These are phyloP conservation scores for Falco cherrug DNA, from an alignment of 2,797 vertebrate species.

Conservation along the genomic window DNA sequence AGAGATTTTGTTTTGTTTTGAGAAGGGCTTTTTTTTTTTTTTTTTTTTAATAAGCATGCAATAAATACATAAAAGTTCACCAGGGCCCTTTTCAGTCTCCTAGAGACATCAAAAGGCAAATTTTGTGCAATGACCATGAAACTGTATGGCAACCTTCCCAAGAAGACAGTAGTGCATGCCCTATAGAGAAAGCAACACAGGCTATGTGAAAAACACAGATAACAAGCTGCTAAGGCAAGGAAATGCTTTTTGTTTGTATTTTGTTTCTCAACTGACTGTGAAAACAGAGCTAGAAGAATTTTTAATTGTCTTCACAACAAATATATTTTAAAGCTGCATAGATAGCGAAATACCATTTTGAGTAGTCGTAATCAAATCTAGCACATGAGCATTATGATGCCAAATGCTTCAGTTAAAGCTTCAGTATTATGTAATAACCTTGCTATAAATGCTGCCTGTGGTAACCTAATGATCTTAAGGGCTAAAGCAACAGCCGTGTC, in stretches of 20 bases:
- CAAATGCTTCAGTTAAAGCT: not conserved
- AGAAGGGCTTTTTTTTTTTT: not conserved
- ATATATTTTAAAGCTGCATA: not conserved
- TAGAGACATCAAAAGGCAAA: too few species aligned
- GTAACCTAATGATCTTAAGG: not conserved
- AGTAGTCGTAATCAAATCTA: not conserved
- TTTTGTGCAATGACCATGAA: not conserved
- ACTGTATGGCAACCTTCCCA: not conserved
- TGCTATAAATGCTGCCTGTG: not conserved
- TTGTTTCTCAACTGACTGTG: not conserved
- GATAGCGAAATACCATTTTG: not conserved
- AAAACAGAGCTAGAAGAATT: not conserved
- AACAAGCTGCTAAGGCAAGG: not conserved
- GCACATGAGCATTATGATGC: accelerated
- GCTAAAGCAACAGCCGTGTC: not conserved
- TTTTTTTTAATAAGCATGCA: not conserved
- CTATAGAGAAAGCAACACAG: not conserved
- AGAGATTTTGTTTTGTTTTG: not conserved
- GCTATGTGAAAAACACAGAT: not conserved
- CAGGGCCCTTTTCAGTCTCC: not conserved
- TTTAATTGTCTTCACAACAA: not conserved
- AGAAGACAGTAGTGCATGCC: not conserved
- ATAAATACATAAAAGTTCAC: not conserved
- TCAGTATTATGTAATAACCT: not conserved
- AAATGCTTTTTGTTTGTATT: not conserved